phyloP scores from a whole-genome alignment of 2,797 vertebrate genomes.

The Ibycter americanus region DNA sequence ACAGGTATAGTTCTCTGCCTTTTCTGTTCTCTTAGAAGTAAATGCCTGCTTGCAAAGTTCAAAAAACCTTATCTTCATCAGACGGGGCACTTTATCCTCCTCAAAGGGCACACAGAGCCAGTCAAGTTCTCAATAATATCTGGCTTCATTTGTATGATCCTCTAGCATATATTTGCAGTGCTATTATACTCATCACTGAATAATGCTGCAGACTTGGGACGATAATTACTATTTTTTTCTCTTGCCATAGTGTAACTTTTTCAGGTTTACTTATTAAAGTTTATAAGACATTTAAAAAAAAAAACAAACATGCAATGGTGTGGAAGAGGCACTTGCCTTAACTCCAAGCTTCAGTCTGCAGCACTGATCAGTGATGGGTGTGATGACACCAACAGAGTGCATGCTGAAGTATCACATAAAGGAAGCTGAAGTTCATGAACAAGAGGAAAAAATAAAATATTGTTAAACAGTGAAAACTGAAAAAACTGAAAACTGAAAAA shows the following conservation, averaged over 20 bases:
- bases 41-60: not conserved
- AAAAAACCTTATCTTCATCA: not conserved
- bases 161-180: not conserved
- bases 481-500: no score
- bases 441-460: constrained; percentile 62
- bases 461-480: constrained; percentile 49
- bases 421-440: constrained; percentile 64
- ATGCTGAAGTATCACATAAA: constrained; percentile 69
- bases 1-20: not conserved
- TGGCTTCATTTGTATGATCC: not conserved
- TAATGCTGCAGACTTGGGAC: constrained; percentile 50
- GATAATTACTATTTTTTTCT: not conserved
- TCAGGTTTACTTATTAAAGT: not conserved
- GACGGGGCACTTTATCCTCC: not conserved
- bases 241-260: not conserved
- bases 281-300: not conserved
- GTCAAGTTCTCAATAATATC: not conserved
- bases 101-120: not conserved
- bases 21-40: not conserved
- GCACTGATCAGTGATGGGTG: constrained; percentile 65
- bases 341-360: constrained; percentile 68
- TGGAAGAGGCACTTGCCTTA: constrained; percentile 70
- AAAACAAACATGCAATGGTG: constrained; percentile 49
- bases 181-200: constrained; percentile 49
- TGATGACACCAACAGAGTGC: constrained; percentile 65